A percentile compares a stretch with the other conserved stretches of the same genome.
Evolutionary conservation across 2,888 invertebrate genomes (phyloP).

Genomic region (Luperina nickerlii): DNA sequence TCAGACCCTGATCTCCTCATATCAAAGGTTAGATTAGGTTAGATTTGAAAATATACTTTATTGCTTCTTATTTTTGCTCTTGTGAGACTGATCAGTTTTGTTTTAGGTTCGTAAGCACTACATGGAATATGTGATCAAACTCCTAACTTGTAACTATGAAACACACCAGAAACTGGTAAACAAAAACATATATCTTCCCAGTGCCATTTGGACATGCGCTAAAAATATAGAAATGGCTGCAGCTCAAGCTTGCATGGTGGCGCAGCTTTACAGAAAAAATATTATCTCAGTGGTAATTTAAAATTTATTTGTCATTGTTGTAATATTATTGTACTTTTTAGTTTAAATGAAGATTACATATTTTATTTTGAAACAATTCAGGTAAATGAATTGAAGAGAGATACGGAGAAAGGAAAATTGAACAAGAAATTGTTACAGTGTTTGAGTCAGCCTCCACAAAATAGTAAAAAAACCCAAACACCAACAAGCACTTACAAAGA

Average conservation of each 20-base stretch:
- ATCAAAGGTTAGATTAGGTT: conserved; percentile 81
- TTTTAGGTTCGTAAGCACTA: conserved; percentile 87
- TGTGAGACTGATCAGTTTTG: conserved; percentile 5
- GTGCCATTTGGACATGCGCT: conserved; percentile 88
- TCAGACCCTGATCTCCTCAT: conserved; percentile 85
- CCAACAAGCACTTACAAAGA: conserved; percentile 60
- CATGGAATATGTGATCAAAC: conserved; percentile 84
- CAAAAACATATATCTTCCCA: conserved; percentile 85
- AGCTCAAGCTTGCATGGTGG: conserved; percentile 85
- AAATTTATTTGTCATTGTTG: conserved; percentile 32
- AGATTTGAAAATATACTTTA: background rate
- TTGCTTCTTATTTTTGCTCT: background rate
- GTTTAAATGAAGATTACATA: background rate
- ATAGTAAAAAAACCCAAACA: conserved; percentile 82
- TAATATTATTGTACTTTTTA: background rate
- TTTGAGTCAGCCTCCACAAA: conserved; percentile 77
- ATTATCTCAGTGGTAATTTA: conserved; percentile 81
- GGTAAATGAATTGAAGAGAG: conserved; percentile 83
- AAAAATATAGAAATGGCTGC: conserved; percentile 85
- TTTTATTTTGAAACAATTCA: conserved; percentile 54
- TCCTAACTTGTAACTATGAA: conserved; percentile 85
- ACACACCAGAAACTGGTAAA: conserved; percentile 81
- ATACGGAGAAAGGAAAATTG: conserved; percentile 81
- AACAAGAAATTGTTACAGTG: conserved; percentile 81
- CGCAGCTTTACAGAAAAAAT: conserved; percentile 84